Base-by-base conservation (phyloP, 2,888 invertebrate genomes). In the Agrilus biguttatus region DNA sequence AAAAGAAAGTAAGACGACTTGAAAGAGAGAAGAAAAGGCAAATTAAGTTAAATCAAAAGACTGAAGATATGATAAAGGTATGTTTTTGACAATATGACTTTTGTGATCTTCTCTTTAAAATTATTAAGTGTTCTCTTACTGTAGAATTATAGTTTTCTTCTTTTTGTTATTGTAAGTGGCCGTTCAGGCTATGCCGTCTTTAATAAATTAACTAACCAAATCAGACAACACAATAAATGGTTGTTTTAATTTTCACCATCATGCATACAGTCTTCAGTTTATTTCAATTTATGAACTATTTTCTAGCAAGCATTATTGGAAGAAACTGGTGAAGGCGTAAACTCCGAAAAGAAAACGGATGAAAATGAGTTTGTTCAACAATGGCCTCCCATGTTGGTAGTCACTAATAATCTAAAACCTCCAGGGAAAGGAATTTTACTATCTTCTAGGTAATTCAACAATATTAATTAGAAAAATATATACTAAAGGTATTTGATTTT, bases 361-460 rank as follows among this genome's bases (percentile, higher is more conserved):
- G 53, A 52, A n/a, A 55, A 52, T 6, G 49, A 43, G 5, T 51
- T 41, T 14, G 48, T 52, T 14, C 44, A 48, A 23, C 56, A 56
- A 42, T 63, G 62, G 63, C 61, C 64, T n/a, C 61, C 62, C 8
- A 42, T 52, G n/a, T 41, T 56, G 19, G 43, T 55, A 6, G 48
- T 56, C 7, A 46, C 50, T 12, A 47, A 47, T 44, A 52, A 55
- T 4, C 52, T 67, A 13, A 71, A 69, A 37, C 63, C 70, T 2
- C 68, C 71, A 10, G 66, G 68, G 13, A 73, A 71, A 52, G 74
- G 78, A 40, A 77, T 77, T 46, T 62, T 78, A 34, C 65, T 69
- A 32, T 72, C 73, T 36, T 70, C 67, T 10, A 46, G 45, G 46
- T 48, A 32, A 14, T 10, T 28, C 10, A 28, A 28, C 3, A 36